Evolutionary conservation across 2,888 invertebrate species (phyloP).

Genomic region (Ernsta delagoae): DNA sequence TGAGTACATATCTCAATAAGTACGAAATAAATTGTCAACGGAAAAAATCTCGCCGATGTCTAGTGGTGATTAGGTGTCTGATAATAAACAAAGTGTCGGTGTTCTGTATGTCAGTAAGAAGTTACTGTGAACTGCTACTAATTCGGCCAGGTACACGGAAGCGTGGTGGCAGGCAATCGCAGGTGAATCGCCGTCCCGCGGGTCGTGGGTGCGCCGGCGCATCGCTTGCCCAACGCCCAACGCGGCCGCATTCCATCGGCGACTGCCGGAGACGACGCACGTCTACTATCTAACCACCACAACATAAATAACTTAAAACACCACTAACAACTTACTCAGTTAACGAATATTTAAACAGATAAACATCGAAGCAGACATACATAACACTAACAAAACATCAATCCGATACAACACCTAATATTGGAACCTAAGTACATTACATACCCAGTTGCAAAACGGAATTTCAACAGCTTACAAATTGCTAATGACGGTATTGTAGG

Average conservation of each 20-base stretch:
- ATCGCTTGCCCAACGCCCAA: constrained; percentile 68
- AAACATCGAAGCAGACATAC: too few species aligned
- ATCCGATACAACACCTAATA: constrained; percentile 11
- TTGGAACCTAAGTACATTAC: constrained; percentile 16
- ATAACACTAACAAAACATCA: constrained; percentile 23
- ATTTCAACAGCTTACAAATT: constrained; percentile 34
- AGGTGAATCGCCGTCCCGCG: constrained; percentile 53
- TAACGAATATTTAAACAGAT: neutral
- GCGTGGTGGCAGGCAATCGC: constrained; percentile 48
- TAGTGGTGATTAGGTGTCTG: too few species aligned
- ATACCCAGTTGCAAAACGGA: constrained; percentile 5
- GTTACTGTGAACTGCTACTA: constrained; percentile 25
- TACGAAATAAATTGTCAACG: too few species aligned
- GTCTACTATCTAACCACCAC: constrained; percentile 39
- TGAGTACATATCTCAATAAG: neutral
- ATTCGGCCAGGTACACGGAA: constrained; percentile 57
- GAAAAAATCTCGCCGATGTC: too few species aligned
- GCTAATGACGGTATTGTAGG: constrained; percentile 40
- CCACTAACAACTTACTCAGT: neutral
- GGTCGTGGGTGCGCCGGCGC: constrained; percentile 51
- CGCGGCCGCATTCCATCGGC: constrained; percentile 51
- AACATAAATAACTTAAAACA: neutral
- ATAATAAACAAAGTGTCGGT: neutral
- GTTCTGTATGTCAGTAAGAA: constrained; percentile 1
- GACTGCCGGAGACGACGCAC: constrained; percentile 51